Base-by-base conservation (phyloP, 2,888 invertebrate species). In the Deladenus siricidicola region DNA sequence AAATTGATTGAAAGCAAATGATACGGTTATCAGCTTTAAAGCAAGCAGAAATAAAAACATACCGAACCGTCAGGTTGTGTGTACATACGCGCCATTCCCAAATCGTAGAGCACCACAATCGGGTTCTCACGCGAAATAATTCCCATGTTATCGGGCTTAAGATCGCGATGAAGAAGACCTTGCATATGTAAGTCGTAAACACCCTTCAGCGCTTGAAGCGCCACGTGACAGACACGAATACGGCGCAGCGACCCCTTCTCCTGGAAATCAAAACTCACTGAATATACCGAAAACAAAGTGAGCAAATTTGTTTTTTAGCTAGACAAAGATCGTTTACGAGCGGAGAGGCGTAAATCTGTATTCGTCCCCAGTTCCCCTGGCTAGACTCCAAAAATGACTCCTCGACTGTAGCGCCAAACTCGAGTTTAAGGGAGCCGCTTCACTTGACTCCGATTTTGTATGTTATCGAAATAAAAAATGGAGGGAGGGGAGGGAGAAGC, bases 71-170 rank as follows among this genome's bases (percentile, higher is more conserved):
- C 8, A 3, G 26, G n/a, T 21, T 58, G 29, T 4, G 34, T 64
- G 52, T 69, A 67, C 62, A 69, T 54, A 14, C 69, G 30, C 24
- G 64, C 53, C 69, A 69, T 64, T n/a, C 69, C 69, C 44, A 69
- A 50, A 47, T 69, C 69, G 47, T 63, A 69, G 19, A 69, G 60
- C 19, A 67, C 45, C 14, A 47, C 51, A n/a, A 67, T 28, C 3
- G 63, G 67, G 6, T 60, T 42, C 34, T 51, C 48, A 17, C 23
- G 24, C 21, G 60, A 62, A 28, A 49, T 17, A 42, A 69, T 62
- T 43, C 66, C 69, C 69, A 69, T 69, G 54, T 69, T 69, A 45
- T 69, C 64, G 14, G 52, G 58, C 28, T 55, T 53, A 21, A 64
- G 19, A 49, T 59, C 58, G 19, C 67, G 64, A 50, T 69, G 69